Evolutionary conservation across 2,888 invertebrate species (phyloP).

Genomic region (Eumerus sabulonum): DNA sequence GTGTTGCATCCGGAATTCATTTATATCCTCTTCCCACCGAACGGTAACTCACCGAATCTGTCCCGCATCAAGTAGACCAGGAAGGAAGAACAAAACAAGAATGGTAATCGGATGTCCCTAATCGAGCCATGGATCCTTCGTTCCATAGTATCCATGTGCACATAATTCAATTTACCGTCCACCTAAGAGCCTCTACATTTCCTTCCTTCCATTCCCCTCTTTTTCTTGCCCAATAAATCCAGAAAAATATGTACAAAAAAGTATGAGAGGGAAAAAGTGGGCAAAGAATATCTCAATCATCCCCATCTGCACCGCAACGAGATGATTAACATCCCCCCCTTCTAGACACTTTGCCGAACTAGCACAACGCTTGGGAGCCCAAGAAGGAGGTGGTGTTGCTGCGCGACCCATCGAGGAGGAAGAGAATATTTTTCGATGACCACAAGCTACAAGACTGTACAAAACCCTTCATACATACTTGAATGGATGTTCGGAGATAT

Average conservation of each 20-base stretch:
- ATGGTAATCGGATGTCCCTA: slow-evolving; percentile 65
- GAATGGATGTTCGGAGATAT: too few relatives aligned
- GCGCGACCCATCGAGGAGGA: neutral
- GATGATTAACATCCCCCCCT: slow-evolving; percentile 62
- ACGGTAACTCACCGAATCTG: slow-evolving; percentile 30
- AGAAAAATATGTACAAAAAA: too few relatives aligned
- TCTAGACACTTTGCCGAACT: slow-evolving; percentile 36
- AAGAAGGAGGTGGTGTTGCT: slow-evolving; percentile 38
- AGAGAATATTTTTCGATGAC: slow-evolving; percentile 19
- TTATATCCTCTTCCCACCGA: slow-evolving; percentile 8
- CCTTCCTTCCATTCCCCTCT: slow-evolving; percentile 21
- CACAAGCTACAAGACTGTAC: slow-evolving; percentile 3
- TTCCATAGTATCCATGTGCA: slow-evolving; percentile 34
- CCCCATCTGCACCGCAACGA: slow-evolving; percentile 6
- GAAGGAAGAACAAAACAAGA: neutral
- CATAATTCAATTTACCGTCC: slow-evolving; percentile 57
- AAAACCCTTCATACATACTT: slow-evolving; percentile 38
- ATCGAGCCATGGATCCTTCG: slow-evolving; percentile 52
- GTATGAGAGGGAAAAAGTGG: too few relatives aligned
- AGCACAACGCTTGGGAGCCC: slow-evolving; percentile 17
- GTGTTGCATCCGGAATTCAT: slow-evolving; percentile 21
- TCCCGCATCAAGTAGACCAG: slow-evolving; percentile 19
- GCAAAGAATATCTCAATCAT: slow-evolving; percentile 58
- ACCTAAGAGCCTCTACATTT: slow-evolving; percentile 39
- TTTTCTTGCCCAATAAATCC: slow-evolving; percentile 37